phyloP scores from a whole-genome alignment of 2,113 vertebrate species.

The Hippocampus barbouri region DNA sequence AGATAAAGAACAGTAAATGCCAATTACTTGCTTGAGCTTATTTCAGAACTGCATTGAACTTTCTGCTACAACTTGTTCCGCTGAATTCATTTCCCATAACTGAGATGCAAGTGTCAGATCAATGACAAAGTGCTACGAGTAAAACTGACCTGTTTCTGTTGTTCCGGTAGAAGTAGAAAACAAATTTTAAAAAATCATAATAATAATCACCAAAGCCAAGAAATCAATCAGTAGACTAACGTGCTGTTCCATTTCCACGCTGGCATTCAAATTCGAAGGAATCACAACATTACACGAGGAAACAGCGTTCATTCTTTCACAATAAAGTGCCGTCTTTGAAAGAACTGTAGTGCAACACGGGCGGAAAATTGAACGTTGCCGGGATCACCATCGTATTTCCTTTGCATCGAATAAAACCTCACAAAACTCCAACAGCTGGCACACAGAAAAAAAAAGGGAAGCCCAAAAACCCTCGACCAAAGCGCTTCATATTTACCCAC shows the following conservation, averaged over 20 bases:
- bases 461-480: constrained; percentile 1
- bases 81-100: neutral
- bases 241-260: constrained; percentile 25
- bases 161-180: neutral
- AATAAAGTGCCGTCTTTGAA: constrained; percentile 56
- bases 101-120: constrained; percentile 5
- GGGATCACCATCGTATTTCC: neutral
- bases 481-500: constrained; percentile 26
- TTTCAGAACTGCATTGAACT: constrained; percentile 6
- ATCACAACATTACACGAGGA: neutral
- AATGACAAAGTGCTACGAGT: constrained; percentile 3
- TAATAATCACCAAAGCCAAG: neutral
- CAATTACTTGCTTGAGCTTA: constrained; percentile 18
- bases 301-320: constrained; percentile 28
- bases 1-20: neutral
- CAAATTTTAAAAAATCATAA: neutral
- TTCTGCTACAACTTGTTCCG: constrained; percentile 11
- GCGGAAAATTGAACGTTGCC: neutral
- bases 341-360: constrained; percentile 8
- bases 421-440: constrained; percentile 49
- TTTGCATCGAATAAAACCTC: constrained; percentile 11
- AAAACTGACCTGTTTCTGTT: constrained; percentile 23
- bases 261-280: constrained; percentile 19
- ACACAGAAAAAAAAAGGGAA: constrained; percentile 19
- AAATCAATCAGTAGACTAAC: constrained; percentile 4